Base-by-base conservation (phyloP, 2,113 vertebrate species). In the Gobiocypris rarus region DNA sequence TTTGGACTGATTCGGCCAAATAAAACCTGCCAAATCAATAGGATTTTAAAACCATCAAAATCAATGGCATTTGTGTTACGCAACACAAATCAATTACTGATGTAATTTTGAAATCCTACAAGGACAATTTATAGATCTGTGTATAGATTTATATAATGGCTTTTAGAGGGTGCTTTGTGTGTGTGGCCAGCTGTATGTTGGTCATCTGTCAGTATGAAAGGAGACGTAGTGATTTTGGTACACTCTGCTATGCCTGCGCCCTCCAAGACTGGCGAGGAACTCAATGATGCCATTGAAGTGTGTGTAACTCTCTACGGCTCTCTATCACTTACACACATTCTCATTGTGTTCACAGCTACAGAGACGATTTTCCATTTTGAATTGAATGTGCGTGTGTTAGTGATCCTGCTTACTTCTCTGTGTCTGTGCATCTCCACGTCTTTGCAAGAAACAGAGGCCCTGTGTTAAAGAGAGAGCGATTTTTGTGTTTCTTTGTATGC, bases 221-320 rank as follows among this genome's bases (percentile, higher is more conserved):
- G 48, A 82, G 48, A 82, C 14, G 28, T 70, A 54, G 63, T 1
- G 48, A 81, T 81, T 67, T 48, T 81, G 58, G 78, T 81, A 81
- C 78, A 65, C 14, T 81, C 24, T 50, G 59, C 59, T 10, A 50
- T 14, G 63, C 28, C 7, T 69, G 38, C 6, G 19, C 79, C 45
- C 54, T 78, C 56, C 22, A n/a, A 79, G n/a, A 48, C 58, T 79
- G 34, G 13, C 56, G 24, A 67, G 61, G 2, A 65, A n/a, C 78
- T 81, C 78, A 81, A 52, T 82, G 48, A 82, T 70, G 80, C 65
- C 80, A 82, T 82, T 71, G 80, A 82, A 70, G 80, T 54, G 80
- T 34, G 75, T 80, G 48, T 38, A 24, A 41, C 45, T 41, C 65
- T 2, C 9, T 19, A 70, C 19, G 1, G 19, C 67, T 70, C 79